Conservation (phyloP, 2,113 vertebrate species). For the Casuarius casuarius region DNA sequence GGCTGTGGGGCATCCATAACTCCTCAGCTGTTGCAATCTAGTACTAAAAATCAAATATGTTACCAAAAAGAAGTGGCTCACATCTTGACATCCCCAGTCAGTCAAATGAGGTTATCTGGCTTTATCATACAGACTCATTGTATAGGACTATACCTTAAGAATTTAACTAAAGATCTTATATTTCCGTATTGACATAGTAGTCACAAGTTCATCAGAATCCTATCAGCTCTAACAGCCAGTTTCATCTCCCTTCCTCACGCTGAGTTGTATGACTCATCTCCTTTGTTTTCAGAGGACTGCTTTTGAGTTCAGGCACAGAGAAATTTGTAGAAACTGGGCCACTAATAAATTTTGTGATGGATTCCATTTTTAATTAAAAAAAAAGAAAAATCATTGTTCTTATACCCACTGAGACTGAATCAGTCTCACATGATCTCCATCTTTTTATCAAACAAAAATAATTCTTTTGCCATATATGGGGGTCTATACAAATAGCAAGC, state of each 20-base stretch:
- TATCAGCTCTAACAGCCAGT: neutral
- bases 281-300: constrained; percentile 13
- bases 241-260: neutral
- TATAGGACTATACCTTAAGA: neutral
- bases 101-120: neutral
- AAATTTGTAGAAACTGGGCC: neutral
- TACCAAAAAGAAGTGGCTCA: neutral
- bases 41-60: neutral
- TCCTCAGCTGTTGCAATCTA: neutral
- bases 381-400: neutral
- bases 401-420: constrained; percentile 6
- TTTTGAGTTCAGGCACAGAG: constrained; percentile 4
- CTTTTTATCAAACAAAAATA: constrained; percentile 27
- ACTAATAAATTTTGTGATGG: neutral
- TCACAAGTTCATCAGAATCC: neutral
- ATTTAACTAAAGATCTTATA: neutral
- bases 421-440: neutral
- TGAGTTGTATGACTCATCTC: neutral
- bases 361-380: constrained; percentile 36
- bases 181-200: neutral
- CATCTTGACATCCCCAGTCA: neutral
- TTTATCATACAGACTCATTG: neutral
- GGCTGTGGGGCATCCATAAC: neutral
- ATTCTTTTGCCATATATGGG: neutral
- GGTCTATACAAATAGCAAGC: neutral